Percentiles rank a stretch among this genome's conserved stretches.
phyloP scores from a whole-genome alignment of 2,888 invertebrate species.

The Drosophila recens region DNA sequence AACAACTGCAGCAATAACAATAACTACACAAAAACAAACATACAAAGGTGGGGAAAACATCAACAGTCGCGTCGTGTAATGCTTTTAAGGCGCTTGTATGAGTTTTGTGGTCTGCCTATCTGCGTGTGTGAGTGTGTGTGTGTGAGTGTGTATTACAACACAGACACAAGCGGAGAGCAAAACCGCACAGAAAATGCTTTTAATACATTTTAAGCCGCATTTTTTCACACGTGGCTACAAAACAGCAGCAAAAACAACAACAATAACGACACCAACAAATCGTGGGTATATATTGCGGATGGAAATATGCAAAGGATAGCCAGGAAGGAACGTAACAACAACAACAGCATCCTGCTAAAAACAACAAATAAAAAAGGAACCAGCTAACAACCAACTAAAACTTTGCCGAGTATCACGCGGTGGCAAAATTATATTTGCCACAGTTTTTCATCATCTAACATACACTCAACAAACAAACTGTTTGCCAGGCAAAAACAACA shows the following conservation, averaged over 20 bases:
- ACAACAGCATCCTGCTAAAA: slow-evolving; percentile 18
- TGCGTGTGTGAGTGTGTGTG: slow-evolving; percentile 15
- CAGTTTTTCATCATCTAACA: slow-evolving; percentile 16
- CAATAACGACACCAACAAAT: slow-evolving; percentile 11
- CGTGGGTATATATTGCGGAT: slow-evolving; percentile 20
- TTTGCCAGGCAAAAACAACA: slow-evolving; percentile 17
- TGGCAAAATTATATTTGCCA: slow-evolving; percentile 44
- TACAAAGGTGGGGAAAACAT: slow-evolving; percentile 59
- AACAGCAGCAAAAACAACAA: slow-evolving; percentile 24
- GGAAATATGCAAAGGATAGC: slow-evolving; percentile 28
- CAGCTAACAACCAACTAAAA: slow-evolving; percentile 28
- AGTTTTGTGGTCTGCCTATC: slow-evolving; percentile 37
- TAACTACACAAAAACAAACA: slow-evolving; percentile 58
- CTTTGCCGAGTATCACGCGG: slow-evolving; percentile 45
- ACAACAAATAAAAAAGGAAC: neutral
- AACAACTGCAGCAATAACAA: slow-evolving; percentile 49
- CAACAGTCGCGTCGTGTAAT: slow-evolving; percentile 67
- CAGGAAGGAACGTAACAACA: slow-evolving; percentile 28
- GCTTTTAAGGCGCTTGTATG: slow-evolving; percentile 66
- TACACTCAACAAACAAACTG: slow-evolving; percentile 16
- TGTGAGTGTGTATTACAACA: slow-evolving; percentile 21
- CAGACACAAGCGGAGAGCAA: slow-evolving; percentile 30
- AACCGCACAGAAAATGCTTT: slow-evolving; percentile 72
- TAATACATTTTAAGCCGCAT: slow-evolving; percentile 79
- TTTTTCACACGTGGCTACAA: slow-evolving; percentile 79